Evolutionary conservation across 2,113 vertebrate genomes (phyloP), one percentile per base, ranked within the genome.

Genomic region (Trogon surrucura): DNA sequence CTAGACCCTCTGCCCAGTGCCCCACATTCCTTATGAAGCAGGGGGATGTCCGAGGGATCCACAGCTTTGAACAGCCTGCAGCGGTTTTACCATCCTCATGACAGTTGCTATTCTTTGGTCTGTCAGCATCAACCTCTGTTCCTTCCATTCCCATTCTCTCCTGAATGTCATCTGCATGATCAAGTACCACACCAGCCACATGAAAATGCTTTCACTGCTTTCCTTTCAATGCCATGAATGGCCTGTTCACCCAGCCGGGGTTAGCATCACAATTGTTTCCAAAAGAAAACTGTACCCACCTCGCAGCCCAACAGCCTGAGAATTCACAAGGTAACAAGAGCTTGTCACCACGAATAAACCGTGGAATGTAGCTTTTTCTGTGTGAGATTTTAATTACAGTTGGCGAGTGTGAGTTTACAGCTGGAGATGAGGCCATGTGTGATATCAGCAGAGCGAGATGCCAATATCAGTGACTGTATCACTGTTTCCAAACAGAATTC

Each of bases 211-310:
- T 86, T 80, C 48, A 21, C 47, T 29, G n/a, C 48, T 10, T 66
- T 56, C 34, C 67, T 86, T 50, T 69, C 64, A 50, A 30, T 50
- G 65, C 56, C 72, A 22, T 19, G 22, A 67, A 50, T 17, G 19
- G 13, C 62, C 56, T 0, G 0, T 36, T 73, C 48, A 48, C 38
- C 13, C 1, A 0, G 11, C 23, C 0, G 0, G 51, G 11, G 9
- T 62, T n/a, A 48, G 71, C 67, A 27, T 41, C 0, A 0, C 19
- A 19, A 18, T 34, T 72, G 25, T 53, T 77, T 78, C 70, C 64
- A 54, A 13, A 91, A 32, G 47, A 36, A 50, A 91, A 9, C 60
- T 10, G 11, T n/a, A 64, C 36, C 51, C 69, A 87, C 34, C 79
- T 85, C 23, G 2, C 53, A 93, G 53, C 41, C 29, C 83, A 75